A percentile compares a stretch with the other conserved stretches of the same genome.
phyloP scores from a whole-genome alignment of 2,888 invertebrate species.

The Pardosa pseudoannulata region DNA sequence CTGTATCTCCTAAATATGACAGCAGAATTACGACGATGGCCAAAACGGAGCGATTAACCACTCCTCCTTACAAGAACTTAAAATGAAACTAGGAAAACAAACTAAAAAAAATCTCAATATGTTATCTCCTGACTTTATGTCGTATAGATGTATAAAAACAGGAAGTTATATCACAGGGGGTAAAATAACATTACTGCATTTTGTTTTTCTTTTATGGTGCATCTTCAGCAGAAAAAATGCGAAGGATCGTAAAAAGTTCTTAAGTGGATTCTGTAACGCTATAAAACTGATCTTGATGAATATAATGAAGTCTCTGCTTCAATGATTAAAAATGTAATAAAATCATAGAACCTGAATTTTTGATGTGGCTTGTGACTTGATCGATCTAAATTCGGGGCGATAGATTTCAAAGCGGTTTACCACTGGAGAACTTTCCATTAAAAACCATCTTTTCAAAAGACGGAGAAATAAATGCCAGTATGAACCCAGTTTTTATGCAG shows the following conservation, averaged over 20 bases:
- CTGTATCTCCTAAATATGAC: too few relatives aligned
- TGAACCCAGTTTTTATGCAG: too few relatives aligned
- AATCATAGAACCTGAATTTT: not conserved
- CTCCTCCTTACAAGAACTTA: not conserved
- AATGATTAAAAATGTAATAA: constrained; percentile 32
- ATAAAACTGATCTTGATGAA: constrained; percentile 34
- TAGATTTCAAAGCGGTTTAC: not conserved
- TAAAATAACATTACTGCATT: constrained; percentile 31
- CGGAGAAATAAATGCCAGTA: too few relatives aligned
- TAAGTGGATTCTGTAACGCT: constrained; percentile 33
- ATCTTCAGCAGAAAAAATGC: not conserved
- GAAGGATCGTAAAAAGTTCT: constrained; percentile 29
- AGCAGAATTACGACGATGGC: constrained; percentile 7
- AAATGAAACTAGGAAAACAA: constrained; percentile 12
- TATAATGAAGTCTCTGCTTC: constrained; percentile 29
- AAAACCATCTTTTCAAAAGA: too few relatives aligned
- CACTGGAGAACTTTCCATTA: too few relatives aligned
- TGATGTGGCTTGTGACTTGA: constrained; percentile 4
- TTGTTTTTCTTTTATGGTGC: constrained; percentile 26
- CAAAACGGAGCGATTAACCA: constrained; percentile 18
- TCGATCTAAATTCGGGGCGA: not conserved
- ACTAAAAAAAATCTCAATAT: constrained; percentile 29
- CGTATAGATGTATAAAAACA: constrained; percentile 21
- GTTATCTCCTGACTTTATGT: not conserved
- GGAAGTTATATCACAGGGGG: constrained; percentile 11